A percentile compares a stretch with the other conserved stretches of the same genome.
Conservation (phyloP, 2,888 invertebrate species). For the Myopa testacea region DNA sequence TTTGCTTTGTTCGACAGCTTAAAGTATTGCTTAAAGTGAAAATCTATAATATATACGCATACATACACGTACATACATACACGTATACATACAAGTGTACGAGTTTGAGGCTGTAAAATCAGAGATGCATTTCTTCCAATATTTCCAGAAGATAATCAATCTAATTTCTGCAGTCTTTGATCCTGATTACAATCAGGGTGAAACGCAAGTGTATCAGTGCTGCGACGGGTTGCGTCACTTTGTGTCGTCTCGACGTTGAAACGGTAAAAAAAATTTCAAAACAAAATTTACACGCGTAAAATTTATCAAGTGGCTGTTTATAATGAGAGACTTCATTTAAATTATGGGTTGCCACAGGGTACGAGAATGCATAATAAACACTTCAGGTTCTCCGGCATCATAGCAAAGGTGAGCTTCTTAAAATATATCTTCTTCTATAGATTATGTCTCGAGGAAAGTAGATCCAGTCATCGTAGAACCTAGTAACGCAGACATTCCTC, state of each 20-base stretch:
- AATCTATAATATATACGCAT: background rate
- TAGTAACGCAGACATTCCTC: no score
- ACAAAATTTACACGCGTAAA: constrained; percentile 12
- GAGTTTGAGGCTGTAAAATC: no score
- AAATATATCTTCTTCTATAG: no score
- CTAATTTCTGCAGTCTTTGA: background rate
- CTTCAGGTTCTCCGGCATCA: no score
- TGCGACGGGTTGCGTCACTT: background rate
- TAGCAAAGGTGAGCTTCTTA: no score
- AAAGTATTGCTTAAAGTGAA: background rate
- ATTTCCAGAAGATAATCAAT: background rate
- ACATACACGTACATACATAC: background rate
- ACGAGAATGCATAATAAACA: no score
- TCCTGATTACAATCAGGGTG: background rate
- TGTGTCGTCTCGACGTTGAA: background rate
- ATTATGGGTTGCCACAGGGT: background rate
- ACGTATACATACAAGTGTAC: background rate
- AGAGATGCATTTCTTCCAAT: background rate
- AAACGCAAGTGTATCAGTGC: no score
- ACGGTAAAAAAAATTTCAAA: background rate
- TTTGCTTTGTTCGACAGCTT: no score
- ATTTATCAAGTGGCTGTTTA: constrained; percentile 13
- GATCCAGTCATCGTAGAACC: no score
- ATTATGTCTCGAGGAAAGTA: no score
- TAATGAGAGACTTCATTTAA: background rate